These are phyloP conservation scores for Alviniconcha marisindica DNA, from an alignment of 1,140 invertebrate species.

Conservation along the genomic window DNA sequence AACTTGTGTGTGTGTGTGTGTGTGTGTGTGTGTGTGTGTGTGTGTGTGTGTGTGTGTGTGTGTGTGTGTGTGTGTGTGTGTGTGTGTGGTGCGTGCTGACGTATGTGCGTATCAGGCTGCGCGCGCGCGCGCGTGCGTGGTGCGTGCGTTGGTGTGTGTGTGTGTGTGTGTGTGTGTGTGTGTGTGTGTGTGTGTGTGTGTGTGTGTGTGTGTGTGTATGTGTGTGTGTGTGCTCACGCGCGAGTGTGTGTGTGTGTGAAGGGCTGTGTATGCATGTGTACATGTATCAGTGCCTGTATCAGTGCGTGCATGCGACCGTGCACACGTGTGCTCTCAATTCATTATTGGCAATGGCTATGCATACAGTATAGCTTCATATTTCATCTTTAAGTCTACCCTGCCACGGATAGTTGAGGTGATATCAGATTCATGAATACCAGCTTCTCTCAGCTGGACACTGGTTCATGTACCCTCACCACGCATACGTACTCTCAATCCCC, in stretches of 20 bases:
- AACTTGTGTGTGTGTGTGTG: neutral
- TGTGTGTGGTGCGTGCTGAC: no score
- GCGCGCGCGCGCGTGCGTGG: neutral
- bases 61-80: neutral
- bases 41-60: neutral
- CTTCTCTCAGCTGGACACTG: no score
- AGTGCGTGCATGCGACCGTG: neutral
- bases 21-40: neutral
- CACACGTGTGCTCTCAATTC: neutral
- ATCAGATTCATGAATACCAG: no score
- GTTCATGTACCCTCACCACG: no score
- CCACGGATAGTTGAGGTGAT: no score
- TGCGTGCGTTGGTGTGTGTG: neutral
- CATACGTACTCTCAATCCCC: no score
- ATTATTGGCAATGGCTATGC: no score
- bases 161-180: neutral
- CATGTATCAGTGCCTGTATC: neutral
- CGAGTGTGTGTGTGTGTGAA: neutral
- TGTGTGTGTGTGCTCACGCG: neutral
- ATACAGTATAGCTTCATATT: no score
- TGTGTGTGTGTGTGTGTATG: neutral
- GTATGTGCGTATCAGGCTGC: no score
- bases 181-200: neutral
- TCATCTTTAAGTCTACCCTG: no score
- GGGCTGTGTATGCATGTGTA: neutral